Conservation (phyloP, 2,888 invertebrate species). For the Vannuccia rotundouncinata region DNA sequence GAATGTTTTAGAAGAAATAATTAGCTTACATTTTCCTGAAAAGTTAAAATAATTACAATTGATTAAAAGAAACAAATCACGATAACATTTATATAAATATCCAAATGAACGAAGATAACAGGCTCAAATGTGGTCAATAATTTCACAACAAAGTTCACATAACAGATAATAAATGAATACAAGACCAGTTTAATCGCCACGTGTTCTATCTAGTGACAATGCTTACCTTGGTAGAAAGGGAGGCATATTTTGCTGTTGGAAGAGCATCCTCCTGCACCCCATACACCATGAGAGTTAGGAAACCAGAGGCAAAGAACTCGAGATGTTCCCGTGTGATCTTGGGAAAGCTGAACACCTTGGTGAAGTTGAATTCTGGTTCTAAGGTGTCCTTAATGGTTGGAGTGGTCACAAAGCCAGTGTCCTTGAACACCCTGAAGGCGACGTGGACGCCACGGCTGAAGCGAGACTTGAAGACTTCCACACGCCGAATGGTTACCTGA, state of each 20-base stretch:
- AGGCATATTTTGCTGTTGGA: background rate
- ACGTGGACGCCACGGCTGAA: conserved; percentile 51
- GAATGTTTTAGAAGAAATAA: no score
- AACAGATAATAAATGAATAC: no score
- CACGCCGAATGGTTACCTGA: conserved; percentile 48
- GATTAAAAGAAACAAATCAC: no score
- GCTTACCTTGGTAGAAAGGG: background rate
- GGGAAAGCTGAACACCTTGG: conserved; percentile 46
- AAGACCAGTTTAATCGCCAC: no score
- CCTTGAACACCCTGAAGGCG: conserved; percentile 50
- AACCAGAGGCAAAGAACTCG: conserved; percentile 53
- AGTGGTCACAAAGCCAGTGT: conserved; percentile 46
- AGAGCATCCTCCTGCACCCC: conserved; percentile 53
- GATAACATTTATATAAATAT: no score
- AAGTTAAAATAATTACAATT: no score
- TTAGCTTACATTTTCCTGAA: no score
- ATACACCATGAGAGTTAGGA: conserved; percentile 53
- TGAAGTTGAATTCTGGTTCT: conserved; percentile 51
- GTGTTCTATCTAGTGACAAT: no score
- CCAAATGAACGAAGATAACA: no score
- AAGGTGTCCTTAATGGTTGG: conserved; percentile 48
- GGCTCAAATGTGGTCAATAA: no score
- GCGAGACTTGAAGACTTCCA: conserved; percentile 50
- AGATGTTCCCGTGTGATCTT: conserved; percentile 51
- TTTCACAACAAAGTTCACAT: no score